phyloP scores from a whole-genome alignment of 37 sponge, comb jelly and placozoan genomes.

The Theonella swinhoei region DNA sequence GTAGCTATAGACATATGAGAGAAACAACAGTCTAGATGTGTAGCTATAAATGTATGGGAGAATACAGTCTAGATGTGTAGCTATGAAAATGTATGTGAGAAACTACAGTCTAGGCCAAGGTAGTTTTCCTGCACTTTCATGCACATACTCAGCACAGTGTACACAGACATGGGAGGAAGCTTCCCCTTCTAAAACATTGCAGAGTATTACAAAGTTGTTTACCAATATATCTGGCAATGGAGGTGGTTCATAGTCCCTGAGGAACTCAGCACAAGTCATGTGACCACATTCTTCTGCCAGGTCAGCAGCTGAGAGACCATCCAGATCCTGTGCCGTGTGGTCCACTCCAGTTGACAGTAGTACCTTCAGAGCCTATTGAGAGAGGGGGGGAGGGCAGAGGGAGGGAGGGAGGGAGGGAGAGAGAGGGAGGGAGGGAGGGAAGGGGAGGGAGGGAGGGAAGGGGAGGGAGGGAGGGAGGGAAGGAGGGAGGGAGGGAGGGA shows the following conservation, averaged over 20 bases:
- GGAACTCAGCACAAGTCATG: slow-evolving; percentile 38
- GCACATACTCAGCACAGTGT: background rate
- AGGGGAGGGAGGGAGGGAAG: background rate
- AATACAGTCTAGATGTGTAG: too few species aligned
- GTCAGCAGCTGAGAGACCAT: slow-evolving; percentile 68
- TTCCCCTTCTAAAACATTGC: background rate
- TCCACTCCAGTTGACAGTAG: slow-evolving; percentile 56
- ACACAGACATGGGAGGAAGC: background rate
- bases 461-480: background rate
- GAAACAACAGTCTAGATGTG: too few species aligned
- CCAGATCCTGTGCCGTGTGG: slow-evolving; percentile 53
- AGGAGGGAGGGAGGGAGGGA: background rate
- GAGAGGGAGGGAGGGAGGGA: background rate
- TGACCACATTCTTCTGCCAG: slow-evolving; percentile 70
- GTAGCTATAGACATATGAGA: too few species aligned
- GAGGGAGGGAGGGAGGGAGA: background rate
- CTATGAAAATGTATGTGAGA: background rate
- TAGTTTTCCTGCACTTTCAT: too few species aligned
- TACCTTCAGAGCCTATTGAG: slow-evolving; percentile 55
- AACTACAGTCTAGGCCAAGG: too few species aligned
- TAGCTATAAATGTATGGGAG: too few species aligned
- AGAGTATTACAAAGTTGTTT: background rate
- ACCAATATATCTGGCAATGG: background rate
- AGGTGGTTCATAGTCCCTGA: slow-evolving; percentile 1
- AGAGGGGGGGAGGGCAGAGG: background rate